phyloP scores from a whole-genome alignment of 92 coral and sea anemone genomes.

The Heliopora coerulea region DNA sequence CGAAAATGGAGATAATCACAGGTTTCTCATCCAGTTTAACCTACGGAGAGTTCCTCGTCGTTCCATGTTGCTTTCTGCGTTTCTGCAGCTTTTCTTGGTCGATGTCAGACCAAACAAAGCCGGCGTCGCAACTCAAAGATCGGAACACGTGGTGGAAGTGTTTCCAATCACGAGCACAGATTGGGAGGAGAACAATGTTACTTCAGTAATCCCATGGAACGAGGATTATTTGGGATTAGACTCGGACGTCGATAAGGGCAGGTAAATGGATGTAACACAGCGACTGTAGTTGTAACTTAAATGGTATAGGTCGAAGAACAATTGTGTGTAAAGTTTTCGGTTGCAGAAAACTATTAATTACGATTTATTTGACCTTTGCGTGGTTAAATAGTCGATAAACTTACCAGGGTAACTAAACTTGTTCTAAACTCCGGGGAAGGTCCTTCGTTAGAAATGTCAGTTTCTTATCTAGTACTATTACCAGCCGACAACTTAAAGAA shows the following conservation, averaged over 20 bases:
- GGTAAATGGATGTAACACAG: neutral
- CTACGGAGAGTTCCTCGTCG: conserved; percentile 65
- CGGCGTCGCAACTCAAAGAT: conserved; percentile 44
- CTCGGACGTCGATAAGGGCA: conserved; percentile 57
- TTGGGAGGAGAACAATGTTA: conserved; percentile 73
- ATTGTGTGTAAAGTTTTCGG: too few species aligned
- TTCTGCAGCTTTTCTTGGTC: conserved; percentile 63
- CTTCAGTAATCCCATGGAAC: conserved; percentile 93
- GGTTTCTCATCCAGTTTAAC: conserved; percentile 80
- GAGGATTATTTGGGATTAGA: conserved; percentile 79
- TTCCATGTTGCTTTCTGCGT: conserved; percentile 73
- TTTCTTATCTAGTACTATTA: too few species aligned
- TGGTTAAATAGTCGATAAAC: too few species aligned
- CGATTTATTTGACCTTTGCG: too few species aligned
- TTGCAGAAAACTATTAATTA: too few species aligned
- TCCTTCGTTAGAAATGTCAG: too few species aligned
- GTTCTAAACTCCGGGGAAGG: too few species aligned
- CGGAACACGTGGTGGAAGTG: conserved; percentile 68
- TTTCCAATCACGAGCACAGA: conserved; percentile 85
- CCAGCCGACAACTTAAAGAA: too few species aligned
- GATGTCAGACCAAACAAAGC: too few species aligned
- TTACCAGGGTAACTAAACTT: too few species aligned
- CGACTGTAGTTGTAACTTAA: too few species aligned
- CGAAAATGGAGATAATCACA: conserved; percentile 59
- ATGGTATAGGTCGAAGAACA: too few species aligned